A percentile compares a stretch with the other conserved stretches of the same genome.
Conservation (phyloP, 2,797 vertebrate genomes). For the Meda fulgida region DNA sequence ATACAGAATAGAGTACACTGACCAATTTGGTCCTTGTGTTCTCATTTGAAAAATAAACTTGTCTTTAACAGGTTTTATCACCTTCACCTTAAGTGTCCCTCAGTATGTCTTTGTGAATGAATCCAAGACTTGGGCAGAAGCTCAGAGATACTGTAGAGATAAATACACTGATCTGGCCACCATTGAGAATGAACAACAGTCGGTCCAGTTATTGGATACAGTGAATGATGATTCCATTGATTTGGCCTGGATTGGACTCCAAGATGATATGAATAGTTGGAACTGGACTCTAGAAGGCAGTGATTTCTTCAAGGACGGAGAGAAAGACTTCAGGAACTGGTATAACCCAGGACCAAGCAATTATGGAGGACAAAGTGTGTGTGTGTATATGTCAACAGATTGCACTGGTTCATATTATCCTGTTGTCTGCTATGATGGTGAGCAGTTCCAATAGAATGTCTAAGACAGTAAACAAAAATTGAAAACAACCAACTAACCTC, state of each 20-base stretch:
- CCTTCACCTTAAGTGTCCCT: neutral
- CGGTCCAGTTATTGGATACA: neutral
- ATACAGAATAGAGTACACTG: neutral
- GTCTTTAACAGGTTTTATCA: neutral
- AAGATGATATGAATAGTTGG: neutral
- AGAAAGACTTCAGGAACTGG: neutral
- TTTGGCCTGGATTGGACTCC: slow-evolving; percentile 2
- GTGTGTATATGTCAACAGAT: no score
- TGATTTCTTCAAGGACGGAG: neutral
- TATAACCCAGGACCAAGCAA: fast-evolving
- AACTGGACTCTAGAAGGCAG: neutral
- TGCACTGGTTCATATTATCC: no score
- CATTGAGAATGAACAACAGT: neutral
- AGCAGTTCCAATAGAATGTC: neutral
- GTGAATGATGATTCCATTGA: neutral
- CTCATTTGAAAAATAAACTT: neutral
- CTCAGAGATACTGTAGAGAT: slow-evolving; percentile 1
- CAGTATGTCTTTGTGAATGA: neutral
- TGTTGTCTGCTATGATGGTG: slow-evolving; percentile 42
- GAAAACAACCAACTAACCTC: neutral
- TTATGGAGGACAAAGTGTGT: neutral
- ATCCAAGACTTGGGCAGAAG: neutral
- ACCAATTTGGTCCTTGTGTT: neutral
- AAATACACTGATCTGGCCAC: neutral
- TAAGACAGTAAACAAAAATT: neutral